These are phyloP conservation scores for Petrophora chlorosata DNA, from an alignment of 2,888 invertebrate species.

Conservation along the genomic window DNA sequence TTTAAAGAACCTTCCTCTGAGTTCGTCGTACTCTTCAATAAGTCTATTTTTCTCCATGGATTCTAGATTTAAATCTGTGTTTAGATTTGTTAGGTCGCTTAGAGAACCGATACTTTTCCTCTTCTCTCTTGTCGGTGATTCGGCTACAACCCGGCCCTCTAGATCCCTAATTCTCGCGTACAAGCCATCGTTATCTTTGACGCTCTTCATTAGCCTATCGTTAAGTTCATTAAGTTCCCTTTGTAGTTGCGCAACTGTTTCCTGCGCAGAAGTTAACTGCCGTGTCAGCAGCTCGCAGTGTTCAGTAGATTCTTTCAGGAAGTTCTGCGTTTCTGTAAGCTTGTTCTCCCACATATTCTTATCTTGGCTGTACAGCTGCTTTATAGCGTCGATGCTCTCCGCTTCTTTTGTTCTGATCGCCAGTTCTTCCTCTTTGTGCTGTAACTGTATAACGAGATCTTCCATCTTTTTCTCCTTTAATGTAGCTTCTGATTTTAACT, in stretches of 20 bases:
- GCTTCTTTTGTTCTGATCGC: slow-evolving; percentile 88
- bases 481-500: slow-evolving; percentile 87
- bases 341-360: slow-evolving; percentile 87
- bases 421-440: slow-evolving; percentile 90
- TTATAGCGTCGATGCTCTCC: slow-evolving; percentile 85
- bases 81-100: slow-evolving; percentile 91
- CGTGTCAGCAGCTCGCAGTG: slow-evolving; percentile 86
- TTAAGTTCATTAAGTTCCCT: slow-evolving; percentile 87
- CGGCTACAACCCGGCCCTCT: slow-evolving; percentile 82
- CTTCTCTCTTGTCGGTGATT: slow-evolving; percentile 83
- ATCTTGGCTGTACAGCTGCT: slow-evolving; percentile 84
- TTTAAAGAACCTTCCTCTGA: slow-evolving; percentile 90
- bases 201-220: slow-evolving; percentile 87
- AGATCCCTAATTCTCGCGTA: slow-evolving; percentile 89
- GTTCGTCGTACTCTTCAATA: slow-evolving; percentile 91
- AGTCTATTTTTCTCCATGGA: slow-evolving; percentile 89
- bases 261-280: slow-evolving; percentile 86
- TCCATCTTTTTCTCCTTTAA: slow-evolving; percentile 90
- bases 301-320: slow-evolving; percentile 86
- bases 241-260: slow-evolving; percentile 86
- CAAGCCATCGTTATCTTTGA: slow-evolving; percentile 90
- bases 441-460: slow-evolving; percentile 89
- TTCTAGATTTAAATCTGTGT: slow-evolving; percentile 89
- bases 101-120: slow-evolving; percentile 90
- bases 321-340: slow-evolving; percentile 87